Evolutionary conservation across 2,888 invertebrate genomes (phyloP).

Genomic region (Branchipolynoe longqiensis): DNA sequence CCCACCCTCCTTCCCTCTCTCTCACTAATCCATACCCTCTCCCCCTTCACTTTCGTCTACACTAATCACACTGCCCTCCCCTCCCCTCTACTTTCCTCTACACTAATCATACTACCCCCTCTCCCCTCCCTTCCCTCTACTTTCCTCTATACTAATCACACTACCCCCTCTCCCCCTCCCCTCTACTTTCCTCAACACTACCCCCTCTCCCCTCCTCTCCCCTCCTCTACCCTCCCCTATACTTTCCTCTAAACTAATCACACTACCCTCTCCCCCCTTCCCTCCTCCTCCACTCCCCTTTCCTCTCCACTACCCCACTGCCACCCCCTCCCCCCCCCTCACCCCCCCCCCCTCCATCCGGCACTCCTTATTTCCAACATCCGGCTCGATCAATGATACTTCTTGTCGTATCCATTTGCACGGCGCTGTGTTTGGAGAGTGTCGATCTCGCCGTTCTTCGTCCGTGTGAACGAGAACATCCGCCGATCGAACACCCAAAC

Average conservation of each 20-base stretch:
- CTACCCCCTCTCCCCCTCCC: conserved; percentile 2
- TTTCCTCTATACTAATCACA: too few relatives aligned
- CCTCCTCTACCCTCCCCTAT: background rate
- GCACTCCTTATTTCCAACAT: background rate
- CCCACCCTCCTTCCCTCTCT: too few relatives aligned
- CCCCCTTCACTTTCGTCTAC: too few relatives aligned
- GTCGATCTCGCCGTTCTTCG: conserved; percentile 53
- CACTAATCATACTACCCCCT: too few relatives aligned
- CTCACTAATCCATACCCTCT: too few relatives aligned
- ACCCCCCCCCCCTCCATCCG: background rate
- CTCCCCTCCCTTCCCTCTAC: too few relatives aligned
- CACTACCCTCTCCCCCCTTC: background rate
- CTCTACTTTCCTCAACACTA: background rate
- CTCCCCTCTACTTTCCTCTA: too few relatives aligned
- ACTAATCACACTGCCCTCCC: too few relatives aligned
- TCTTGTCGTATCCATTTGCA: conserved; percentile 53
- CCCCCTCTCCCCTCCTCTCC: background rate
- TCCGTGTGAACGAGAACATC: conserved; percentile 57
- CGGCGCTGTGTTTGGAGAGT: conserved; percentile 53
- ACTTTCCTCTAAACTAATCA: background rate
- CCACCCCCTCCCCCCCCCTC: too few relatives aligned
- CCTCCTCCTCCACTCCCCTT: background rate
- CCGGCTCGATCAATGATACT: conserved; percentile 39
- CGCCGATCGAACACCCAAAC: conserved; percentile 44
- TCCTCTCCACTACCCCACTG: too few relatives aligned